These are phyloP conservation scores for Macrophya annulata DNA, from an alignment of 2,888 invertebrate genomes.

Conservation along the genomic window DNA sequence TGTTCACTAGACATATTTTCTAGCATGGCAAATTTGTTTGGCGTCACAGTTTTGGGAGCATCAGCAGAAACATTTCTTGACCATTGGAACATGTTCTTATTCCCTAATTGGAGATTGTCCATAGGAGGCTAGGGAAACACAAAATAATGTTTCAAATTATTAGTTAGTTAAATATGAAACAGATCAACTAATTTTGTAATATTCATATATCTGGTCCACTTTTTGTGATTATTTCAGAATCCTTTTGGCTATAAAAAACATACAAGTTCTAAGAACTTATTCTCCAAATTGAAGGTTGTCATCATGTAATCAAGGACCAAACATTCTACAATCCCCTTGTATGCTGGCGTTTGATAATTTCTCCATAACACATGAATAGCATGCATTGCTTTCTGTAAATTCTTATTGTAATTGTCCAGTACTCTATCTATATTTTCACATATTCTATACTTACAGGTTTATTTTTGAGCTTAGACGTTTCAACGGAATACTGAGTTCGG, in stretches of 20 bases:
- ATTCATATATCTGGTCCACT: background rate
- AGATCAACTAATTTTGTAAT: background rate
- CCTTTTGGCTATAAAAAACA: constrained; percentile 54
- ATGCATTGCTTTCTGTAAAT: background rate
- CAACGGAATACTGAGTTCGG: constrained; percentile 77
- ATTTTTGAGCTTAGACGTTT: constrained; percentile 80
- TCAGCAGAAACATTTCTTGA: constrained; percentile 59
- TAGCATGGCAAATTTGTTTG: constrained; percentile 80
- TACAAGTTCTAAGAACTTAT: constrained; percentile 33
- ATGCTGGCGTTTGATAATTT: background rate
- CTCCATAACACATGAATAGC: background rate
- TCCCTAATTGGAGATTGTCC: constrained; percentile 80
- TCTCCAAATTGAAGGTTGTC: constrained; percentile 33
- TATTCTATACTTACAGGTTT: constrained; percentile 77
- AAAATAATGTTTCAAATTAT: constrained; percentile 36
- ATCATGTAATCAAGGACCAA: constrained; percentile 28
- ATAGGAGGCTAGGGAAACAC: constrained; percentile 74
- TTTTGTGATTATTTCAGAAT: constrained; percentile 43
- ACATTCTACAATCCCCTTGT: background rate
- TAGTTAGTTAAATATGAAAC: background rate
- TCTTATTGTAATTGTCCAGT: background rate
- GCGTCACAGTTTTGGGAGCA: constrained; percentile 72
- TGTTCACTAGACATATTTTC: constrained; percentile 77
- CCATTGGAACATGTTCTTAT: constrained; percentile 75
- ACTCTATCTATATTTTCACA: constrained; percentile 8